Percentiles rank a stretch among this genome's conserved stretches.
Evolutionary conservation across 2,888 invertebrate genomes (phyloP).

Genomic region (Acleris holmiana): DNA sequence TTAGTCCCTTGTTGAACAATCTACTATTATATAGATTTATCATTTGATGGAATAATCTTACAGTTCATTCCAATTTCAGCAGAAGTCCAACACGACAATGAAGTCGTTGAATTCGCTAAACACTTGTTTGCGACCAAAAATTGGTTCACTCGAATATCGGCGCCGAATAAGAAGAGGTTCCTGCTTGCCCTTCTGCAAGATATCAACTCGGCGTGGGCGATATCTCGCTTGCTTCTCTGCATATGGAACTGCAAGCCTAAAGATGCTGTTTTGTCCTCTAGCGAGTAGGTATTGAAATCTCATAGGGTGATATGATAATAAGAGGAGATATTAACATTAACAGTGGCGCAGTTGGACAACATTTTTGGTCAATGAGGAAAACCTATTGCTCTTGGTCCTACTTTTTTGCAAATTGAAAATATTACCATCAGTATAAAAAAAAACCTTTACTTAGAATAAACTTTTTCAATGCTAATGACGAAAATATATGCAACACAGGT

Average conservation of each 20-base stretch:
- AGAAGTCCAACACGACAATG: slow-evolving; percentile 43
- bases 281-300: slow-evolving; percentile 52
- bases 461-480: background rate
- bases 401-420: too few species aligned
- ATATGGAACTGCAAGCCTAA: slow-evolving; percentile 73
- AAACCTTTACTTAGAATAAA: background rate
- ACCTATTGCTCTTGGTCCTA: background rate
- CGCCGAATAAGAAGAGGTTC: slow-evolving; percentile 65
- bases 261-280: slow-evolving; percentile 64
- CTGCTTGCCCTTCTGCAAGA: slow-evolving; percentile 62
- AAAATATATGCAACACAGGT: too few species aligned
- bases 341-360: too few species aligned
- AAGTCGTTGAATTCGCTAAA: slow-evolving; percentile 53
- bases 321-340: too few species aligned
- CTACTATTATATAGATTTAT: too few species aligned
- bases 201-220: slow-evolving; percentile 62
- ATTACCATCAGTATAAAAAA: too few species aligned
- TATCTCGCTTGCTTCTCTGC: slow-evolving; percentile 66
- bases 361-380: too few species aligned
- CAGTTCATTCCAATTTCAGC: background rate
- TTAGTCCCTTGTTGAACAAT: too few species aligned
- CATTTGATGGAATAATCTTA: background rate
- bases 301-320: too few species aligned
- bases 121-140: slow-evolving; percentile 63
- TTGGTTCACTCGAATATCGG: slow-evolving; percentile 69